Evolutionary conservation across 2,797 vertebrate species (phyloP).

Genomic region (Scolopax bukidnonensis): DNA sequence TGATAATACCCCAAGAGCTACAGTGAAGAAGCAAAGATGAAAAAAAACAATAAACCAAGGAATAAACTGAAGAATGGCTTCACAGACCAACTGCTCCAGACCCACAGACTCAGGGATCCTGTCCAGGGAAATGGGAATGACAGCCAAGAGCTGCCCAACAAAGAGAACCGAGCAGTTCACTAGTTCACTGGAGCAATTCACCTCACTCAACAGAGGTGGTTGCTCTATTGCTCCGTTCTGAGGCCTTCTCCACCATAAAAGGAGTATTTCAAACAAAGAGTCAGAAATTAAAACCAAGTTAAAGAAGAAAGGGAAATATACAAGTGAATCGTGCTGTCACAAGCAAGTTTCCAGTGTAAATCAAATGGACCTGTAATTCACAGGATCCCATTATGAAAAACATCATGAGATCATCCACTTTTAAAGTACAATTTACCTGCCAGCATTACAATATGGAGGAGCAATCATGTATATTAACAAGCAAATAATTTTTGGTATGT

Average conservation of each 20-base stretch:
- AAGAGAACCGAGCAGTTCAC: not conserved
- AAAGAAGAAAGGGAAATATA: not conserved
- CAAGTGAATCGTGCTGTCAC: not conserved
- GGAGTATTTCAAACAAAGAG: not conserved
- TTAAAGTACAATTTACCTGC: not conserved
- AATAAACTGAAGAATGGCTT: not conserved
- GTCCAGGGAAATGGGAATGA: not conserved
- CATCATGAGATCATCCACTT: not conserved
- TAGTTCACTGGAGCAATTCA: no score
- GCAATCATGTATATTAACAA: not conserved
- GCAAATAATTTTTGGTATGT: not conserved
- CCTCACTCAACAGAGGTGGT: not conserved
- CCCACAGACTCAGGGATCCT: not conserved
- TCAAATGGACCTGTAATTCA: not conserved
- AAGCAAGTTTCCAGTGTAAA: not conserved
- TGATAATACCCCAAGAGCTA: not conserved
- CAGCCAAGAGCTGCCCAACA: not conserved
- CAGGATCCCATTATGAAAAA: not conserved
- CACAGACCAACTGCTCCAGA: not conserved
- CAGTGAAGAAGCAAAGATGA: not conserved
- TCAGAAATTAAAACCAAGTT: not conserved
- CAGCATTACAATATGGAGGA: not conserved
- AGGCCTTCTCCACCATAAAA: not conserved
- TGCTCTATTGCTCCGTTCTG: not conserved
- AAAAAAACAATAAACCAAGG: not conserved